Evolutionary conservation across 2,888 invertebrate species (phyloP).

Genomic region (Stenichneumon culpator): DNA sequence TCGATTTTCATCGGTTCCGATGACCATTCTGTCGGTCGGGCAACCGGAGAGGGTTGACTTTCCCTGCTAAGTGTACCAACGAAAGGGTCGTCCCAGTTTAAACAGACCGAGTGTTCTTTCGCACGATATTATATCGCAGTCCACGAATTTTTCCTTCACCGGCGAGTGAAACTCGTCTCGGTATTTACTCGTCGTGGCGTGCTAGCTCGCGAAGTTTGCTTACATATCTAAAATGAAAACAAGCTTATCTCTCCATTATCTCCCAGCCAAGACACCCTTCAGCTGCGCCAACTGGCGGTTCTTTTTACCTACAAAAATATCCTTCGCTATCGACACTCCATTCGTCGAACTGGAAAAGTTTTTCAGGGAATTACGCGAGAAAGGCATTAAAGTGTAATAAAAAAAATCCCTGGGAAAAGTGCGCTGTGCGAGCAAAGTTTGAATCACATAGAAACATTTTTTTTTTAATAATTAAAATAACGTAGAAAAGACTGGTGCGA

Average conservation of each 20-base stretch:
- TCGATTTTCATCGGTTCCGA: constrained; percentile 19
- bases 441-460: neutral
- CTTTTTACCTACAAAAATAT: constrained; percentile 24
- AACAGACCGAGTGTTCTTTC: constrained; percentile 75
- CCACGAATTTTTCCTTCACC: neutral
- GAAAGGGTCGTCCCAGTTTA: constrained; percentile 72
- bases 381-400: constrained; percentile 29
- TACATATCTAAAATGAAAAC: constrained; percentile 51
- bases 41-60: constrained; percentile 66
- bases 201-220: constrained; percentile 50
- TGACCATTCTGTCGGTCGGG: constrained; percentile 1
- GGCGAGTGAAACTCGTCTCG: neutral
- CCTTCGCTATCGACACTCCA: constrained; percentile 31
- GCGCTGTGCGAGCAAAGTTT: neutral
- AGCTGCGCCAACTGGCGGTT: neutral
- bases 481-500: no score
- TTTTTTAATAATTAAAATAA: no score
- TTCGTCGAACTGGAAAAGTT: constrained; percentile 7
- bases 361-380: constrained; percentile 34
- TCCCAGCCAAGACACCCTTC: constrained; percentile 3
- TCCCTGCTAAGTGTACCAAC: constrained; percentile 63
- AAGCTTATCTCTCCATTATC: constrained; percentile 39
- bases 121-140: constrained; percentile 69
- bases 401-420: neutral
- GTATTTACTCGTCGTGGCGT: constrained; percentile 19